Base-by-base conservation (phyloP, 2,113 vertebrate species). In the Psephotus haematonotus region DNA sequence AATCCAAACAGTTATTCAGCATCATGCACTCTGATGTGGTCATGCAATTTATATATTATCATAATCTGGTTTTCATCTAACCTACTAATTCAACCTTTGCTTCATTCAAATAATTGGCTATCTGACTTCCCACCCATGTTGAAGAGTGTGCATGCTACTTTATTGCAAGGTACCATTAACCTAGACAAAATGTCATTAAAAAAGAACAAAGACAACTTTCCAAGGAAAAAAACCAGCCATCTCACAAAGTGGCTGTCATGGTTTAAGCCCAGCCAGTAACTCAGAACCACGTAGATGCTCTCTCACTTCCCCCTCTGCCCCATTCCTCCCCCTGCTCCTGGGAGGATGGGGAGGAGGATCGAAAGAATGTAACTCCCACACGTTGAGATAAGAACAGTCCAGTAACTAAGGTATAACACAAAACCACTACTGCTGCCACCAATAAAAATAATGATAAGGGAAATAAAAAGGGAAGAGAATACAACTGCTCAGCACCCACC, bases 61-160 rank as follows among this genome's bases (percentile, higher is more conserved):
- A 94, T 96, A 96, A 90, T 88, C 92, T 96, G 95, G 60, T 97
- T 96, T 88, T 68, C 82, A 95, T 95, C 86, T 94, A 92, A 70
- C 33, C 69, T 88, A 19, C 60, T 90, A 90, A 94, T 86, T 92
- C 68, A 88, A 55, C 57, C 0, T 0, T 71, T 88, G 50, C 82
- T 94, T 59, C 85, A 37, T 60, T 94, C 75, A 60, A 94, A 86
- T 88, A 86, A 93, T 52, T 95, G 92, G 79, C 77, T 81, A 81
- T 53, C 76, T 78, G 72, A 86, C 47, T 96, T 90, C 92, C 88
- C 95, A 94, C 88, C 76, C 92, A 95, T 81, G 86, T 5, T 62
- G 86, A 86, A n/a, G 33, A 92, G n/a, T 33, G 71, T 2, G 22
- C 55, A 71, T 18, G 5, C 10, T 39, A n/a, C 55, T 71, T 11